Percentiles rank a stretch among this genome's conserved stretches.
Evolutionary conservation across 1,140 invertebrate species (phyloP).

Genomic region (Drosophila kepulauana): DNA sequence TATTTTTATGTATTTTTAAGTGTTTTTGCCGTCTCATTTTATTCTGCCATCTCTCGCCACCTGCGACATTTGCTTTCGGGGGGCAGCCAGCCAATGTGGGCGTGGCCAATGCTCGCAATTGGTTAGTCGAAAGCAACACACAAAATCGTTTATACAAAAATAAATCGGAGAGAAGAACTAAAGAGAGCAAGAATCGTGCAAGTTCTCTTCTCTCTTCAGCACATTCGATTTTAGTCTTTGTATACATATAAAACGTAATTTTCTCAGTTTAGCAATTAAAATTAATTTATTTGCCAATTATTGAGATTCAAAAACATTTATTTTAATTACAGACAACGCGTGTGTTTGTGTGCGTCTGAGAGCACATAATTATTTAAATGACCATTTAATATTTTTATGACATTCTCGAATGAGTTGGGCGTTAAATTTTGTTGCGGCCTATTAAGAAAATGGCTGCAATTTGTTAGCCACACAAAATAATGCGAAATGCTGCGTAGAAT

Average conservation of each 20-base stretch:
- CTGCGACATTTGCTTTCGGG: constrained; percentile 60
- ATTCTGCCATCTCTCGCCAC: constrained; percentile 51
- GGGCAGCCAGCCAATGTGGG: constrained; percentile 31
- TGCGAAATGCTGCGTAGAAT: background rate
- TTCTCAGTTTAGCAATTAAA: constrained; percentile 68
- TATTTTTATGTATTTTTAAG: constrained; percentile 83
- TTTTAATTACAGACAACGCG: constrained; percentile 68
- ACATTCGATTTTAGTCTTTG: constrained; percentile 48
- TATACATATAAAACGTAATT: constrained; percentile 63
- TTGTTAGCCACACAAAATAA: constrained; percentile 20
- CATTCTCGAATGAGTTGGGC: constrained; percentile 37
- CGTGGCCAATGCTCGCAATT: constrained; percentile 67
- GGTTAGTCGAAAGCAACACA: constrained; percentile 47
- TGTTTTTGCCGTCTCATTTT: constrained; percentile 52
- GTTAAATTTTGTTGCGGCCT: constrained; percentile 31
- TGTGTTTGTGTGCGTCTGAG: constrained; percentile 5
- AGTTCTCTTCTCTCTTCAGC: background rate
- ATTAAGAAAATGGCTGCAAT: constrained; percentile 58
- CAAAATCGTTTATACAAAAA: constrained; percentile 55
- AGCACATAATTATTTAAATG: constrained; percentile 54
- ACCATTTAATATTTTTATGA: constrained; percentile 70
- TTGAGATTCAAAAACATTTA: constrained; percentile 78
- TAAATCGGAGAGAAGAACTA: constrained; percentile 13
- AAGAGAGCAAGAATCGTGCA: background rate
- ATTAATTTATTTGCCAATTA: constrained; percentile 81